Percentiles rank a stretch among this genome's conserved stretches.
phyloP scores from a whole-genome alignment of 2,888 invertebrate genomes.

The Andricus curvator region DNA sequence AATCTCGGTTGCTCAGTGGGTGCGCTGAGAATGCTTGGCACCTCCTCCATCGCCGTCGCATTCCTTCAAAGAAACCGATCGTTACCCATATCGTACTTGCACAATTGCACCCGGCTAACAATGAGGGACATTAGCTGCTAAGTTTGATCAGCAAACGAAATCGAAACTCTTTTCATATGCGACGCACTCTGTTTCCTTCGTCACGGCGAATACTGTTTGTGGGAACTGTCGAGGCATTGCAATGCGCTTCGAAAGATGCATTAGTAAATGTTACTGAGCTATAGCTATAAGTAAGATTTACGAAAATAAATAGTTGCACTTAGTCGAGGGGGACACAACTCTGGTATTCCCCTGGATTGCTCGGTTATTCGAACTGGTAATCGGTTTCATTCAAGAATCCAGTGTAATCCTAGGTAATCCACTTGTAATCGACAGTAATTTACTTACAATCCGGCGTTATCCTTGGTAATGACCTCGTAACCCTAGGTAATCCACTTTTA shows the following conservation, averaged over 20 bases:
- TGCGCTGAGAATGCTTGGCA: constrained; percentile 68
- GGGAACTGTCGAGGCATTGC: neutral
- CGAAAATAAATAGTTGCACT: neutral
- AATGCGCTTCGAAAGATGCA: neutral
- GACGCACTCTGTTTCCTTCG: constrained; percentile 36
- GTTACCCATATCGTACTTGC: constrained; percentile 65
- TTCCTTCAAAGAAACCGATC: constrained; percentile 69
- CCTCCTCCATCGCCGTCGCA: constrained; percentile 66
- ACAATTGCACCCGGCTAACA: constrained; percentile 66
- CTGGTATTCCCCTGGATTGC: too few relatives aligned
- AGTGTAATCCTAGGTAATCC: too few relatives aligned
- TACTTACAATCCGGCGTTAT: too few relatives aligned
- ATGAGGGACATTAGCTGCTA: constrained; percentile 54
- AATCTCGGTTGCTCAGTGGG: constrained; percentile 59
- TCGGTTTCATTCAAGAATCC: too few relatives aligned
- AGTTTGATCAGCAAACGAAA: constrained; percentile 53
- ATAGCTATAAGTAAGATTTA: neutral
- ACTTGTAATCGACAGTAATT: too few relatives aligned
- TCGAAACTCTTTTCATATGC: constrained; percentile 52
- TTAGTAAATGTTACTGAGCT: neutral
- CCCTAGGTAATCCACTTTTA: too few relatives aligned
- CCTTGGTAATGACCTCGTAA: too few relatives aligned
- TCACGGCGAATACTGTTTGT: constrained; percentile 19
- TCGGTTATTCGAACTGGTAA: too few relatives aligned
- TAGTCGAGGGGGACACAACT: too few relatives aligned